phyloP scores from a whole-genome alignment of 2,797 vertebrate genomes.

The Champsocephalus gunnari region DNA sequence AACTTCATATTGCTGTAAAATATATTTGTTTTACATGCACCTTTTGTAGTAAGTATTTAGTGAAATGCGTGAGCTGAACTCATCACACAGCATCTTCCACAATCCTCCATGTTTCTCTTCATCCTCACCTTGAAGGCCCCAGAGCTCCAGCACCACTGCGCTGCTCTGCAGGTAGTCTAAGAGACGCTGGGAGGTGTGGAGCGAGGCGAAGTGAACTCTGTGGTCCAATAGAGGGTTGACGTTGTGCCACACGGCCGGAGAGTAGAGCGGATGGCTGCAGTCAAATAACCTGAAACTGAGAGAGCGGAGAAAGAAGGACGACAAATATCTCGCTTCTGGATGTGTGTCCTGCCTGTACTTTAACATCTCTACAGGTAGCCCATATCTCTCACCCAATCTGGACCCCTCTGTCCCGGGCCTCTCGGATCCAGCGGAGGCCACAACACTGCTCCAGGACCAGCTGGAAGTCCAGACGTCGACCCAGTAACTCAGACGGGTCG shows the following conservation, averaged over 20 bases:
- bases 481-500: constrained; percentile 89
- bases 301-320: neutral
- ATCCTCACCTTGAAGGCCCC: constrained; percentile 91
- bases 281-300: constrained; percentile 89
- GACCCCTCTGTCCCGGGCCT: constrained; percentile 83
- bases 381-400: constrained; percentile 86
- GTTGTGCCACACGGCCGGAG: constrained; percentile 87
- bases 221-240: constrained; percentile 88
- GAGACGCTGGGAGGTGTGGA: constrained; percentile 84
- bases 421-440: constrained; percentile 89
- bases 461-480: constrained; percentile 88
- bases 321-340: neutral
- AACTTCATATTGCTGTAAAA: neutral
- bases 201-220: constrained; percentile 84
- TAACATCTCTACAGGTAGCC: too few species aligned
- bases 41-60: neutral
- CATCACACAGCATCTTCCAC: neutral
- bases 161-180: constrained; percentile 90
- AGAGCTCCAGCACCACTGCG: constrained; percentile 90
- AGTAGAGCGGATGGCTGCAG: constrained; percentile 84
- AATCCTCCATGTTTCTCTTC: neutral
- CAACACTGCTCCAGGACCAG: constrained; percentile 87
- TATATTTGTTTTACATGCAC: neutral
- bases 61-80: neutral
- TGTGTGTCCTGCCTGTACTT: neutral